Base-by-base conservation (phyloP, 53 echinoderm and acorn worm genomes). In the Paelopatides confundens region DNA sequence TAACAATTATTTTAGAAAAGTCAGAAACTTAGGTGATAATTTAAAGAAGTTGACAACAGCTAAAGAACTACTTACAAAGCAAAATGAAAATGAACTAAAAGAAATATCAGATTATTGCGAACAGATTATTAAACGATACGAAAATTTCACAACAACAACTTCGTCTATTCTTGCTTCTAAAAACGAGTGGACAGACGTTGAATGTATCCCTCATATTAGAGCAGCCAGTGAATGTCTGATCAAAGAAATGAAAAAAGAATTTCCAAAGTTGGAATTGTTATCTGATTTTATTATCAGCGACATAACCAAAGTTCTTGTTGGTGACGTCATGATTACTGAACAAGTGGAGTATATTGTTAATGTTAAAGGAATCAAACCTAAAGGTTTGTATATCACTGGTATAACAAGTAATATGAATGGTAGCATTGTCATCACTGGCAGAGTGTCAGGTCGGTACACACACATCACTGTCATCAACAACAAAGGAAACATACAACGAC, bases 401-500 rank as follows among this genome's bases (percentile, higher is more conserved):
- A 46, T 74, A 4, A 74, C 74, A 13, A 79, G 79, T 30, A 31
- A 8, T 18, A 79, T 52, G 23, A 8, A 33, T 52, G 79, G 51
- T 54, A 30, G 30, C 0, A 32, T 32, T 8, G 52, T 79, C 7
- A 32, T 53, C 4, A 79, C 79, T 15, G 79, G 53, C 12, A 51
- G 29, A 24, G 29, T 21, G 14, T 31, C 32, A n/a, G 9, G 24
- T 67, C 30, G 30, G 9, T 32, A 52, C 28, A 31, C 79, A 79
- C 53, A 79, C 34, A 79, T 79, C 30, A 79, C 79, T 30, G 79
- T 79, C 31, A 54, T 79, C 31, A n/a, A 51, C 33, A 79, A 8
- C 4, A 30, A 53, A 31, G 51, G 79, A 21, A 52, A 53, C 14
- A 51, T 52, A 11, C 13, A 29, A 4, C 32, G 27, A 2, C 50